Conservation (phyloP, 2,113 vertebrate species). For the Xiphophorus couchianus region DNA sequence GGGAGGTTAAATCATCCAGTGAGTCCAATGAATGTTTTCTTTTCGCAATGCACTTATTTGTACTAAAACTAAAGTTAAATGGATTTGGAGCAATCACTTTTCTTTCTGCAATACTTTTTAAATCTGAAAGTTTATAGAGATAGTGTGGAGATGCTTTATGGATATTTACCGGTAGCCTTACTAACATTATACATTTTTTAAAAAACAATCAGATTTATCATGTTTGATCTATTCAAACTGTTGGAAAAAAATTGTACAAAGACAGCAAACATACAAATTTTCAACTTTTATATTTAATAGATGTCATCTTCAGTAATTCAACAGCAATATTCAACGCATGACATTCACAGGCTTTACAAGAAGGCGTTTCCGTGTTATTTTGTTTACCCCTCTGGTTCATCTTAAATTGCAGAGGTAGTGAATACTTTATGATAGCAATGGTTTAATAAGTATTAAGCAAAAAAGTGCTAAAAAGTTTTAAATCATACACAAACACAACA, state of each 20-base stretch:
- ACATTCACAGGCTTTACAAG: conserved; percentile 48
- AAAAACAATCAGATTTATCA: background rate
- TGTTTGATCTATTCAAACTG: background rate
- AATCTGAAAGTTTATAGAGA: background rate
- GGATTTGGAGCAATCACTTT: background rate
- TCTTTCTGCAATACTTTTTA: background rate
- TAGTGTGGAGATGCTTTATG: background rate
- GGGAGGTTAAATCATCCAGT: background rate
- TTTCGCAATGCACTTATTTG: background rate
- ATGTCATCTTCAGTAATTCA: conserved; percentile 59
- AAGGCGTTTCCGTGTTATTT: conserved; percentile 8
- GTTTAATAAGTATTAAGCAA: conserved; percentile 19
- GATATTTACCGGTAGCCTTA: background rate
- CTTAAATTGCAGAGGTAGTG: conserved; percentile 4
- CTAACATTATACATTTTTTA: no score
- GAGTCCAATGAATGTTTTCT: background rate
- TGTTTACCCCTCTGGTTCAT: background rate
- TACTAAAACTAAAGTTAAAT: background rate
- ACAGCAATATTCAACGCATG: conserved; percentile 53
- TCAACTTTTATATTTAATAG: conserved; percentile 8
- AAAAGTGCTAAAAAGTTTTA: conserved; percentile 31
- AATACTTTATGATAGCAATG: background rate
- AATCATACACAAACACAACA: conserved; percentile 11
- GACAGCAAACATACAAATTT: background rate
- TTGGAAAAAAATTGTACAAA: background rate